Base-by-base conservation (phyloP, 1,140 invertebrate species). In the Camponotus floridanus region DNA sequence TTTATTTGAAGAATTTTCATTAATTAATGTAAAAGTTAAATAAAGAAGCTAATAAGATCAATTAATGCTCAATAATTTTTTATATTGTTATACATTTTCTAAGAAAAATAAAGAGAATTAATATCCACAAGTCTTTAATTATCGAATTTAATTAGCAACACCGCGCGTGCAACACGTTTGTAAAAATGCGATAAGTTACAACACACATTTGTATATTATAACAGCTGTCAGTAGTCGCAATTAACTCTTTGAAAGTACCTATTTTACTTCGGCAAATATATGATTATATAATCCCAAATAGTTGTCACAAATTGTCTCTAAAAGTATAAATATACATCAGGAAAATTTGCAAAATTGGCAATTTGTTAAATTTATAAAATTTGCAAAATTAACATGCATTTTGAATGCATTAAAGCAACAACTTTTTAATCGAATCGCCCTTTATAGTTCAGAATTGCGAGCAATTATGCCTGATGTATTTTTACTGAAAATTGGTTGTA, bases 391-490 rank as follows among this genome's bases (percentile, higher is more conserved):
- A 39, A 39, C 36, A 45, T 45, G 42, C 13, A 15, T 18, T 51
- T 51, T 15, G 3, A 51, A 5, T 11, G 13, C 9, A 62, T 15
- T 62, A 45, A 39, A 45, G 36, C 11, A 26, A 64, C 21, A 76
- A 62, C 45, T 45, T 76, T 64, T 21, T 26, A 61, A 62, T 62
- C 26, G 2, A 11, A 31, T 1, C 42, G 39, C 45, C 3, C 5
- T n/a, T 7, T 79, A 45, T 39, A 2, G 3, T 55, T 13, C 31
- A n/a, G 57, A 80, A 80, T 71, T 57, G 67, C 26, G 1, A 13
- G 55, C 62, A 80, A 57, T 80, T 80, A 80, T 36, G 45, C 21
- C 11, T 13, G n/a, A 51, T 26, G 76, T n/a, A 78, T 65, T 64
- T 78, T 78, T 26, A 45, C 48, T 61, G 61, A 15, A 26, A 26